Percentiles rank a stretch among this genome's conserved stretches.
Conservation (phyloP, 2,888 invertebrate genomes). For the Cacoxenus indagator region DNA sequence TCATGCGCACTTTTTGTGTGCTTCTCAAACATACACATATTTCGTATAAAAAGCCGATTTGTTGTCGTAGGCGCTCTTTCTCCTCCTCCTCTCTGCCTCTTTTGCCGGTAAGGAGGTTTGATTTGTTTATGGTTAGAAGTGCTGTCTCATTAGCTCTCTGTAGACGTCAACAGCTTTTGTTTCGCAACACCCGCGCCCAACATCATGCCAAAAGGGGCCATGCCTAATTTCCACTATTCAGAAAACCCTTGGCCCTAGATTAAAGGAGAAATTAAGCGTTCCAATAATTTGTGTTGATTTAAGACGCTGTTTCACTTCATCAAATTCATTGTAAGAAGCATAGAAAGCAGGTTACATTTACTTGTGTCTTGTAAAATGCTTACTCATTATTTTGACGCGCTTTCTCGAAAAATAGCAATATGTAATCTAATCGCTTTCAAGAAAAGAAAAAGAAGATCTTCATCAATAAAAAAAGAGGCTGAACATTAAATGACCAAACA, state of each 20-base stretch:
- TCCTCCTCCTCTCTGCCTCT: not conserved
- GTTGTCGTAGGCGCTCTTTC: slow-evolving; percentile 54
- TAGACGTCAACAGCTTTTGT: too few species aligned
- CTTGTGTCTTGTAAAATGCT: slow-evolving; percentile 20
- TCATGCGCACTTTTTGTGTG: slow-evolving; percentile 53
- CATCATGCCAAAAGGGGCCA: too few species aligned
- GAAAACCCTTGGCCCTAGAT: slow-evolving; percentile 13
- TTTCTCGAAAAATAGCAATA: not conserved
- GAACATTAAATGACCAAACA: not conserved
- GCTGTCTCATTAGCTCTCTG: too few species aligned
- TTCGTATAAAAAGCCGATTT: slow-evolving; percentile 28
- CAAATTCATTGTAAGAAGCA: slow-evolving; percentile 43
- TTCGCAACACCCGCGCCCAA: too few species aligned
- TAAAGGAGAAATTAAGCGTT: slow-evolving; percentile 36
- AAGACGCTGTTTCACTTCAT: slow-evolving; percentile 32
- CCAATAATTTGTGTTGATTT: slow-evolving; percentile 44
- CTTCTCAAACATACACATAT: not conserved
- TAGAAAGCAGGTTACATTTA: slow-evolving; percentile 46
- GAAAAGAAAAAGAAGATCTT: slow-evolving; percentile 3
- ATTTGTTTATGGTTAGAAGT: slow-evolving; percentile 43
- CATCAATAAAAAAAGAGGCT: slow-evolving; percentile 9
- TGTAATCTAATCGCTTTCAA: slow-evolving; percentile 14
- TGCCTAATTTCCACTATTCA: slow-evolving; percentile 26
- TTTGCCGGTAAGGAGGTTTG: not conserved
- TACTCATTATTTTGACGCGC: slow-evolving; percentile 45